A percentile compares a stretch with the other conserved stretches of the same genome.
These are phyloP conservation scores for Sinocyclocheilus maitianheensis DNA, from an alignment of 2,113 vertebrate genomes.

Conservation along the genomic window DNA sequence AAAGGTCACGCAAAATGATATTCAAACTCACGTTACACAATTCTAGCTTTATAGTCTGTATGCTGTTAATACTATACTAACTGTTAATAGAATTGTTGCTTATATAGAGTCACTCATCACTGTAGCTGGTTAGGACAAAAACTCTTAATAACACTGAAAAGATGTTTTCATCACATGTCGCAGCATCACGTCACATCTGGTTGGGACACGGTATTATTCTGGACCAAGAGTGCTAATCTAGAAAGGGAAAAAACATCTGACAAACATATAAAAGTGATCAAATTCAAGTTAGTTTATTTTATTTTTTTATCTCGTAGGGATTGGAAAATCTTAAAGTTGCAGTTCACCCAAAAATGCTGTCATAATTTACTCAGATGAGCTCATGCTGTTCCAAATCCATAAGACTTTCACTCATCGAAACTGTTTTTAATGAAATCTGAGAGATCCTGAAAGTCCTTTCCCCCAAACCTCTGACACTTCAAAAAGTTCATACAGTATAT, in stretches of 20 bases:
- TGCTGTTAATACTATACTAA: too few relatives aligned
- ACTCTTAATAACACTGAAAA: too few relatives aligned
- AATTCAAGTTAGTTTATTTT: too few relatives aligned
- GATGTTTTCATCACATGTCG: too few relatives aligned
- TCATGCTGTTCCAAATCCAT: neutral
- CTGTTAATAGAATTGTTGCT: too few relatives aligned
- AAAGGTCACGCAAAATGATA: too few relatives aligned
- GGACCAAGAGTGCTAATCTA: neutral
- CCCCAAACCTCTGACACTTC: neutral
- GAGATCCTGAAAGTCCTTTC: neutral
- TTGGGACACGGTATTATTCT: neutral
- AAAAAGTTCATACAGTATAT: neutral
- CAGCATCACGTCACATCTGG: too few relatives aligned
- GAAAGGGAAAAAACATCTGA: neutral
- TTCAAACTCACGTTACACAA: too few relatives aligned
- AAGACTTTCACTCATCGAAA: neutral
- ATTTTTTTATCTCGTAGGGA: neutral
- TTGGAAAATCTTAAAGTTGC: neutral
- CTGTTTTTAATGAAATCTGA: neutral
- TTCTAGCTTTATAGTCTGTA: too few relatives aligned
- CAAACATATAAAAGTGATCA: too few relatives aligned
- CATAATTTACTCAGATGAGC: neutral
- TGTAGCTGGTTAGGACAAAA: too few relatives aligned
- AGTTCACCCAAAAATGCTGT: neutral
- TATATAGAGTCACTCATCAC: too few relatives aligned